Percentiles rank a stretch among this genome's conserved stretches.
These are phyloP conservation scores for Acanthisitta chloris DNA, from an alignment of 2,113 vertebrate species.

Conservation along the genomic window DNA sequence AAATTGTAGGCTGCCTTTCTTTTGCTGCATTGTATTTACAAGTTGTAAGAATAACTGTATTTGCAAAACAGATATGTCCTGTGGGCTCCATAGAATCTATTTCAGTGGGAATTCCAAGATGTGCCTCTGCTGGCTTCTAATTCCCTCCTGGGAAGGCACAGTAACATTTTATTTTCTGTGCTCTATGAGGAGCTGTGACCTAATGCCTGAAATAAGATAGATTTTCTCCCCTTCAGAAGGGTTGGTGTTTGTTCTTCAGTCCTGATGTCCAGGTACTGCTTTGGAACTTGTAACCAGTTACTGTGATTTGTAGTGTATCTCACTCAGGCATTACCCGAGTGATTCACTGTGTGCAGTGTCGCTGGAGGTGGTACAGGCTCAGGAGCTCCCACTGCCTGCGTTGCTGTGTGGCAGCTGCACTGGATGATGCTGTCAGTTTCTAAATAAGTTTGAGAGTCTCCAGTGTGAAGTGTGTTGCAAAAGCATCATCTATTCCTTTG, in stretches of 20 bases:
- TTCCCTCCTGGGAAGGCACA: background rate
- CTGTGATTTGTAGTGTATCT: background rate
- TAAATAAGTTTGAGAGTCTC: background rate
- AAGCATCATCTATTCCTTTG: background rate
- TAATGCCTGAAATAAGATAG: background rate
- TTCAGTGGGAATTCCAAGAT: background rate
- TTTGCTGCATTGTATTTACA: background rate
- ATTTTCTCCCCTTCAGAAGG: background rate
- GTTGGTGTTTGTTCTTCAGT: background rate
- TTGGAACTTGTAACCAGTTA: background rate
- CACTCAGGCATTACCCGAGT: background rate
- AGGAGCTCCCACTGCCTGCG: background rate
- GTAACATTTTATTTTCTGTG: background rate
- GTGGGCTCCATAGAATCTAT: background rate
- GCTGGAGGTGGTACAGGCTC: background rate
- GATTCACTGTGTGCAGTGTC: accelerated
- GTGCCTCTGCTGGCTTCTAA: background rate
- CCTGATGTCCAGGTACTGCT: background rate
- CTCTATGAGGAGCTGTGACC: background rate
- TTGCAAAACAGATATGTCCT: background rate
- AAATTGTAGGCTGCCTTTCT: background rate
- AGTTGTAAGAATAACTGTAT: background rate
- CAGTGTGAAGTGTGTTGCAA: background rate
- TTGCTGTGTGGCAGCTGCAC: background rate
- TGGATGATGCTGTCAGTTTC: background rate